Conservation (phyloP, 2,113 vertebrate species). For the Ia io region DNA sequence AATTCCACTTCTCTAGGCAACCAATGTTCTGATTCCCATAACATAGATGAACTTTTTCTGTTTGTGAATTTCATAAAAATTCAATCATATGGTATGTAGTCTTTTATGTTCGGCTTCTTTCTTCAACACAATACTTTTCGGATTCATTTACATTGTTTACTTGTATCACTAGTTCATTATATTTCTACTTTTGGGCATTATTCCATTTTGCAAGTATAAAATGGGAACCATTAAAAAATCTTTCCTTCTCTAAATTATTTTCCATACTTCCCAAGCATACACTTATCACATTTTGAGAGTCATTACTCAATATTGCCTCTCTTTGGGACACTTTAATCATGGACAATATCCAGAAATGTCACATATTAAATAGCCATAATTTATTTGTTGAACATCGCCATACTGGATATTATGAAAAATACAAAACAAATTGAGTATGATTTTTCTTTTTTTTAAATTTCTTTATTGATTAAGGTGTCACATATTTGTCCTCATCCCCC, state of each 20-base stretch:
- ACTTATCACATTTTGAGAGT: not conserved
- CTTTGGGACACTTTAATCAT: not conserved
- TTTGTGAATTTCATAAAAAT: not conserved
- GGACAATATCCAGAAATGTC: not conserved
- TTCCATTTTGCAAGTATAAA: not conserved
- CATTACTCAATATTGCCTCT: not conserved
- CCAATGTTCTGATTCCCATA: not conserved
- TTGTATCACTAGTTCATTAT: not conserved
- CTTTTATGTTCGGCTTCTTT: not conserved
- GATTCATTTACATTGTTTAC: not conserved
- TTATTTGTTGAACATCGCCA: not conserved
- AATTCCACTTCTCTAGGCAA: not conserved
- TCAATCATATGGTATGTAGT: not conserved
- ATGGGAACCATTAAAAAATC: not conserved
- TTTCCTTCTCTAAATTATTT: not conserved
- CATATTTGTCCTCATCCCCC: no score
- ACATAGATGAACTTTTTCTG: not conserved
- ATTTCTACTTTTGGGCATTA: not conserved
- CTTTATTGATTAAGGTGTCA: no score
- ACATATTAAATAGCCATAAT: not conserved
- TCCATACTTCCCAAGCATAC: not conserved
- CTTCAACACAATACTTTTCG: not conserved
- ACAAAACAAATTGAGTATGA: not conserved
- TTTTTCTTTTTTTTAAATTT: no score
- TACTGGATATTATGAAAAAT: not conserved